Evolutionary conservation across 2,797 vertebrate species (phyloP), one percentile per base, ranked within the genome.

Genomic region (Nyctibius grandis): DNA sequence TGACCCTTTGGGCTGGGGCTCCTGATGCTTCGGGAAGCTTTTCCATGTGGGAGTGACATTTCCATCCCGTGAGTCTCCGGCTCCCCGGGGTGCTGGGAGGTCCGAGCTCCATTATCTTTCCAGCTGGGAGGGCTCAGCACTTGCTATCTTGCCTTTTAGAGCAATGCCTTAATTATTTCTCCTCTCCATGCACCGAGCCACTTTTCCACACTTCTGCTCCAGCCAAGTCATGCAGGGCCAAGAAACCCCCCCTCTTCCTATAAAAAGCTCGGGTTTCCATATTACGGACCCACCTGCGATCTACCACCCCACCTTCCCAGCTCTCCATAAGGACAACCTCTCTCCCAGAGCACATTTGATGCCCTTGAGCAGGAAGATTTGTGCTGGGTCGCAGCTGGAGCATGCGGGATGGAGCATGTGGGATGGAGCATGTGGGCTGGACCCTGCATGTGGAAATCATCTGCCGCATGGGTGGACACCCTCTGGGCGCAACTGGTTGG

Each of bases 41-140:
- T 67, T 77, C 77, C 25, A 12, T 0, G 3, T 5, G 42, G 53
- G 57, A 84, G 33, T 0, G 0, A 28, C 0, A 7, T 28, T 78
- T 68, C 56, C 33, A 15, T 28, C 56, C 51, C 1, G 0, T 0
- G 20, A 54, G 6, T 18, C 6, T 51, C 17, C 6, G 0, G 16
- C 23, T 85, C 26, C 20, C 4, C 0, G 0, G 28, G 38, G 42
- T 51, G 29, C 20, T 73, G 85, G 34, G 53, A 72, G 51, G 33
- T 7, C 70, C 0, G 1, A 74, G 85, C 60, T 87, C 34, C 3
- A 0, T 4, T 13, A 13, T 44, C 12, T 70, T 38, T 34, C 51
- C 80, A 38, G 22, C 42, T 59, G 77, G 22, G 48, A 81, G 19
- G 44, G 14, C 15, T 56, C 36, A 45, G 48, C 59, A 15, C 67